Evolutionary conservation across 2,113 vertebrate genomes (phyloP).

Genomic region (Hydropotes inermis): DNA sequence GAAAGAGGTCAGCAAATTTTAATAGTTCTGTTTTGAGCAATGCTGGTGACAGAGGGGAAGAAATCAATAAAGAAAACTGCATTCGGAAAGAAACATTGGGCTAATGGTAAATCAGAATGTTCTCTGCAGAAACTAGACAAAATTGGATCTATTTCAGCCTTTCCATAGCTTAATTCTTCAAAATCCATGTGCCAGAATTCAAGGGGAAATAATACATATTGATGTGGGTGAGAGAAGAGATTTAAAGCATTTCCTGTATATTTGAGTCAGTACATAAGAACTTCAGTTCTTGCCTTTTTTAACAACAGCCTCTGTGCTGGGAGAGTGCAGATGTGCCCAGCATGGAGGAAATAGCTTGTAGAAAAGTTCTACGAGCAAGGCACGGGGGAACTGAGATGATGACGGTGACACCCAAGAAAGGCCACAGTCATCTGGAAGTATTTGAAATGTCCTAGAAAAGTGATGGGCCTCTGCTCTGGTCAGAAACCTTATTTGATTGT

Average conservation of each 20-base stretch:
- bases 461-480: not conserved
- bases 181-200: not conserved
- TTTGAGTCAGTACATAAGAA: not conserved
- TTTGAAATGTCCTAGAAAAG: not conserved
- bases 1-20: conserved; percentile 46
- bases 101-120: not conserved
- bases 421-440: not conserved
- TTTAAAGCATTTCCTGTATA: not conserved
- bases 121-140: conserved; percentile 10
- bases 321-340: not conserved
- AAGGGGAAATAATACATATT: not conserved
- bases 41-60: not conserved
- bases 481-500: not conserved
- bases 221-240: not conserved
- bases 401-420: not conserved
- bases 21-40: conserved; percentile 27
- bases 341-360: not conserved
- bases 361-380: not conserved
- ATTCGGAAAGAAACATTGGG: not conserved
- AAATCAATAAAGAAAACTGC: conserved; percentile 54
- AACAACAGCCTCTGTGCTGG: not conserved
- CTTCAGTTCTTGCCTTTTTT: not conserved
- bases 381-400: not conserved
- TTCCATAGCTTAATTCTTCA: not conserved
- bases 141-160: not conserved